These are phyloP conservation scores for Megathymus violae DNA, from an alignment of 1,140 invertebrate species.

Conservation along the genomic window DNA sequence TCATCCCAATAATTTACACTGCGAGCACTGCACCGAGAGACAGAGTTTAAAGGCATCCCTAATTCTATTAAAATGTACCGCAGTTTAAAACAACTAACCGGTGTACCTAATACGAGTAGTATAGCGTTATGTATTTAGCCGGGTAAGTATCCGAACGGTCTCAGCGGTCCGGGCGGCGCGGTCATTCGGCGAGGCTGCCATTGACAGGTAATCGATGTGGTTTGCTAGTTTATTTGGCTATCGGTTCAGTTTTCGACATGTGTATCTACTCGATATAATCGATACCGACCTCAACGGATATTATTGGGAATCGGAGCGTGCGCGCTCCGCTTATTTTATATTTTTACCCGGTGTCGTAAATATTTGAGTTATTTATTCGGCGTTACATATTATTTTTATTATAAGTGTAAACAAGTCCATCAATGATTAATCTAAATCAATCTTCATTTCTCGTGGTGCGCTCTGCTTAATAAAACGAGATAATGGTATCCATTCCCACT, in stretches of 20 bases:
- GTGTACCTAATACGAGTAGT: conserved; percentile 6
- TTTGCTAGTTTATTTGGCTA: conserved; percentile 82
- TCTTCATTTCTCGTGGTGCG: no score
- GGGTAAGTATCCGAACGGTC: conserved; percentile 51
- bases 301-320: conserved; percentile 51
- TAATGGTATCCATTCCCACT: no score
- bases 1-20: no score
- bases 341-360: conserved; percentile 1
- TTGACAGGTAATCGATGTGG: conserved; percentile 81
- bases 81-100: conserved; percentile 28
- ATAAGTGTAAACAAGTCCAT: no score
- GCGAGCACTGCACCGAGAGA: no score
- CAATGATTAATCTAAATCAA: no score
- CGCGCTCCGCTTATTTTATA: background rate
- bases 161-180: conserved; percentile 54
- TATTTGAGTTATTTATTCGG: no score
- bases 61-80: conserved; percentile 29
- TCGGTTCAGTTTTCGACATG: conserved; percentile 72
- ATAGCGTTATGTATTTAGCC: conserved; percentile 43
- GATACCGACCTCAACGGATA: conserved; percentile 42
- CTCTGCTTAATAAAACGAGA: no score
- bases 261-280: conserved; percentile 77
- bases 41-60: conserved; percentile 7
- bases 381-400: no score
- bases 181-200: conserved; percentile 69